Conservation (phyloP, 1,140 invertebrate species). For the Rhyzopertha dominica region DNA sequence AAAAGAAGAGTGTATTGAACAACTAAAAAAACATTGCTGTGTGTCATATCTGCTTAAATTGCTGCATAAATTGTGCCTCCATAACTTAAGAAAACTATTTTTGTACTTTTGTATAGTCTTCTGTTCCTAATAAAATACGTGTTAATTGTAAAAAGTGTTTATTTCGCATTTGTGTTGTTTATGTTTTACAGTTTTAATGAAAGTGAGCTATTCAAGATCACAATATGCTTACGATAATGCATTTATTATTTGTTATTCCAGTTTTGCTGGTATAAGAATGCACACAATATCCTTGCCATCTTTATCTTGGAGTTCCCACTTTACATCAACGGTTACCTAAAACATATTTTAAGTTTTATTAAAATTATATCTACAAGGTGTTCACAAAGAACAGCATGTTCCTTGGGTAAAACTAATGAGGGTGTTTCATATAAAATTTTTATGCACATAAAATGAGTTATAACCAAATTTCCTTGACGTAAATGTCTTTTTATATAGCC, state of each 20-base stretch:
- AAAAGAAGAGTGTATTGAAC: conserved; percentile 3
- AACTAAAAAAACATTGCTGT: conserved; percentile 4
- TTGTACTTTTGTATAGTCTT: conserved; percentile 7
- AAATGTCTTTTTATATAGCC: no score
- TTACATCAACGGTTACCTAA: conserved; percentile 59
- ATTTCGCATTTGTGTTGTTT: no score
- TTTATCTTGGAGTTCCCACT: conserved; percentile 64
- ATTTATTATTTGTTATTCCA: conserved; percentile 45
- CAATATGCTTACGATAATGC: no score
- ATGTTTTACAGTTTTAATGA: no score
- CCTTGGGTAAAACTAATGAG: no score
- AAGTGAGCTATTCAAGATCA: no score
- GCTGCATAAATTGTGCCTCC: not conserved
- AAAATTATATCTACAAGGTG: no score
- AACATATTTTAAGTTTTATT: conserved; percentile 27
- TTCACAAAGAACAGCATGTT: no score
- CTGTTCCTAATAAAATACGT: conserved; percentile 8
- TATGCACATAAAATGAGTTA: no score
- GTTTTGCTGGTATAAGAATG: conserved; percentile 59
- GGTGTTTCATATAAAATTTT: no score
- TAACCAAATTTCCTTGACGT: no score
- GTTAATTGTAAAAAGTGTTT: no score
- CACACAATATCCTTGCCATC: conserved; percentile 59
- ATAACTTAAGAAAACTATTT: conserved; percentile 3
- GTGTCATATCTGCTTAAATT: not conserved